phyloP scores from a whole-genome alignment of 2,888 invertebrate genomes.

The Dexiosoma caninum region DNA sequence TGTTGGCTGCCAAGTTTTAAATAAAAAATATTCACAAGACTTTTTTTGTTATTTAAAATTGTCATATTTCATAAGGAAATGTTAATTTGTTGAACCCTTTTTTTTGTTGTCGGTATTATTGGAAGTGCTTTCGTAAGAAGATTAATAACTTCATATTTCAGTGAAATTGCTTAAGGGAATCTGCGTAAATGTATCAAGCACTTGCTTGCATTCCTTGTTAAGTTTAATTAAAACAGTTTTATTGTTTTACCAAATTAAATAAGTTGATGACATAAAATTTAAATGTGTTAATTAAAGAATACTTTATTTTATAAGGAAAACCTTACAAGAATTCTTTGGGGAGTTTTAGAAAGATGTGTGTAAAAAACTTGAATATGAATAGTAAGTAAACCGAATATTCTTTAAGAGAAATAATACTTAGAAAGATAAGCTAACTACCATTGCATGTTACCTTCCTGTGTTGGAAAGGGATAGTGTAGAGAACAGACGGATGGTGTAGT shows the following conservation, averaged over 20 bases:
- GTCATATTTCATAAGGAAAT: slow-evolving; percentile 57
- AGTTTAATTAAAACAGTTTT: slow-evolving; percentile 53
- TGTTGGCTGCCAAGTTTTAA: not conserved
- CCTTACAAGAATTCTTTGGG: not conserved
- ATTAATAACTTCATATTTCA: slow-evolving; percentile 54
- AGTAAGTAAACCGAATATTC: no score
- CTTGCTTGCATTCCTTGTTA: not conserved
- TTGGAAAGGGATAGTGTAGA: no score
- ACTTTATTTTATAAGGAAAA: not conserved
- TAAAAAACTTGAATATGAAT: no score
- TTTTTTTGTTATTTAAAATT: slow-evolving; percentile 34
- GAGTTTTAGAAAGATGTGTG: not conserved
- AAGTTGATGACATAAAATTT: slow-evolving; percentile 44
- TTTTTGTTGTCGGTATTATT: not conserved
- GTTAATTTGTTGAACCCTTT: slow-evolving; percentile 58
- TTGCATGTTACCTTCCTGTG: no score
- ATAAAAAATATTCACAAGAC: slow-evolving; percentile 23
- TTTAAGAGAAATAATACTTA: no score
- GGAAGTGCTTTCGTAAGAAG: slow-evolving; percentile 17
- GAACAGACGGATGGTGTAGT: no score
- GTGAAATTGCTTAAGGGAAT: slow-evolving; percentile 53
- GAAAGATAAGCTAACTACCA: no score
- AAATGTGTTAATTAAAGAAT: slow-evolving; percentile 30
- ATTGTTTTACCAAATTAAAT: slow-evolving; percentile 44
- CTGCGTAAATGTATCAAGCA: not conserved